A percentile compares a stretch with the other conserved stretches of the same genome.
Evolutionary conservation across 2,888 invertebrate species (phyloP).

Genomic region (Drosophila pseudotakahashii): DNA sequence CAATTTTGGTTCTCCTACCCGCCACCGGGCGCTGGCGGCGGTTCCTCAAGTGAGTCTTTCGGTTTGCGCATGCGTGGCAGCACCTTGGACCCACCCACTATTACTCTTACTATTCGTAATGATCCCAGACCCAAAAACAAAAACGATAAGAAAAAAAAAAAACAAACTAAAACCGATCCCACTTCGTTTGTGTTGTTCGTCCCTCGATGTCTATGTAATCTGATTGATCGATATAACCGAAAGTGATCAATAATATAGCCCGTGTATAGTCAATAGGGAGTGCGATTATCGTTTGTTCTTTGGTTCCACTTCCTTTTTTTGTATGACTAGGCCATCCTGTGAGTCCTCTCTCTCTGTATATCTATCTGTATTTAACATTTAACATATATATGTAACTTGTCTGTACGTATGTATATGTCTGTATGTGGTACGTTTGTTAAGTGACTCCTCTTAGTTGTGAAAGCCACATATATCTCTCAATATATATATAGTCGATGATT

Average conservation of each 20-base stretch:
- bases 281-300: slow-evolving; percentile 33
- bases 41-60: slow-evolving; percentile 86
- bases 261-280: slow-evolving; percentile 29
- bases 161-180: slow-evolving; percentile 14
- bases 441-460: slow-evolving; percentile 39
- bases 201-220: slow-evolving; percentile 47
- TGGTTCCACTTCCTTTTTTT: slow-evolving; percentile 26
- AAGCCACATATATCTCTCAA: slow-evolving; percentile 23
- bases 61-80: slow-evolving; percentile 29
- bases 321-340: slow-evolving; percentile 44
- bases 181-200: slow-evolving; percentile 39
- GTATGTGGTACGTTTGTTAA: slow-evolving; percentile 47
- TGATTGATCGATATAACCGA: slow-evolving; percentile 60
- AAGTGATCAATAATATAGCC: slow-evolving; percentile 31
- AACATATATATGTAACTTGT: slow-evolving; percentile 49
- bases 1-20: slow-evolving; percentile 94
- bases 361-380: slow-evolving; percentile 24
- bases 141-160: slow-evolving; percentile 2
- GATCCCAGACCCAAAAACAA: background rate
- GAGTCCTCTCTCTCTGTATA: slow-evolving; percentile 44
- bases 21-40: slow-evolving; percentile 90
- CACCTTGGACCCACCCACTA: slow-evolving; percentile 13
- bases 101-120: slow-evolving; percentile 14
- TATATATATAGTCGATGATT: slow-evolving; percentile 27
- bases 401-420: slow-evolving; percentile 62